These are phyloP conservation scores for Coronaproctus castanopsis DNA, from an alignment of 2,888 invertebrate genomes.

Conservation along the genomic window DNA sequence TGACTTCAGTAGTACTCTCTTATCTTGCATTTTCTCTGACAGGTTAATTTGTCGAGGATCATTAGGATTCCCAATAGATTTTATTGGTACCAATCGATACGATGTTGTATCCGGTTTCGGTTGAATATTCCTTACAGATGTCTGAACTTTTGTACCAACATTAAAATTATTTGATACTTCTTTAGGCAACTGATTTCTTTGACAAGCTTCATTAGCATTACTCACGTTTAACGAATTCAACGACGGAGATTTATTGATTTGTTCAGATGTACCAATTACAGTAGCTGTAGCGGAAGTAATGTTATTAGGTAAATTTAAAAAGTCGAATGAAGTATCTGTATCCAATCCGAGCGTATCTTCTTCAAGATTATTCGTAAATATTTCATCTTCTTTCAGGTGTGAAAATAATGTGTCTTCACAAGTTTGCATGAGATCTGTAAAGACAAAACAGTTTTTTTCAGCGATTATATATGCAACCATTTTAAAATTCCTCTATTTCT, in stretches of 20 bases:
- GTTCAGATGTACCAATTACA: too few species aligned
- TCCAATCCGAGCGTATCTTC: not conserved
- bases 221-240: not conserved
- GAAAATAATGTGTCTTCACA: not conserved
- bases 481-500: too few species aligned
- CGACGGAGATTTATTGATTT: not conserved
- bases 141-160: not conserved
- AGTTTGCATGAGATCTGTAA: not conserved
- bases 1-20: too few species aligned
- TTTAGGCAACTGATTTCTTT: not conserved
- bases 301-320: not conserved
- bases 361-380: not conserved
- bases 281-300: not conserved
- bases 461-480: too few species aligned
- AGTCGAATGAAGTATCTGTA: not conserved
- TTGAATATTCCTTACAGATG: constrained; percentile 4
- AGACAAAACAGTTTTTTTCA: too few species aligned
- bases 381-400: not conserved
- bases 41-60: not conserved
- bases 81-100: constrained; percentile 11
- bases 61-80: not conserved
- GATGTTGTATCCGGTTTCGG: constrained; percentile 12
- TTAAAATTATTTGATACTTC: not conserved
- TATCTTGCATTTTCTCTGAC: not conserved
- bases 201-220: not conserved